Evolutionary conservation across 92 coral and sea anemone genomes (phyloP), one percentile per base, ranked within the genome.

Genomic region (Montipora capitata): DNA sequence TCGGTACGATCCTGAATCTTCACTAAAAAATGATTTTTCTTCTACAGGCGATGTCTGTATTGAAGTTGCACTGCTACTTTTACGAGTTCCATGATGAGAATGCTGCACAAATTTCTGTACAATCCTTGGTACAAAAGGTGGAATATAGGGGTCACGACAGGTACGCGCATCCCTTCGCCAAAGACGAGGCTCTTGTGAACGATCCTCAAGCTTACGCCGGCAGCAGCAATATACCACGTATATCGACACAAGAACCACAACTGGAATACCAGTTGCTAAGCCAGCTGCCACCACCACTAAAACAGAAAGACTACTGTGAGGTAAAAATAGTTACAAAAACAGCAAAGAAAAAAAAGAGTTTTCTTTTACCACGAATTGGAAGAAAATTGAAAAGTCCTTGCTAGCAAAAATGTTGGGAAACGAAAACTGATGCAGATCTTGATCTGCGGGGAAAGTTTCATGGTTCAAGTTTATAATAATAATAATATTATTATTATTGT

Each of bases 181-280:
- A 11, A 98, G 91, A 41, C 98, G 91, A 16, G 98, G 95, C 18
- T 96, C 99, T 20, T 92, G 93, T 42, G 89, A 88, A 72, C 89
- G 91, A 86, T 90, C 95, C 43, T 92, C 91, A 18, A 92, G 92
- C 78, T 93, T 96, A 16, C 98, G 92, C 51, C 94, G 95, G 76
- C 99, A 98, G 94, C 98, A 96, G 85, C 98, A 95, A 76, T 98
- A 98, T 2, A 96, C 94, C 78, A 98, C 93, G 88, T 95, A 98
- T 56, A 98, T 78, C 63, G 96, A 94, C 38, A 93, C 94, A 9
- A 98, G 90, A 49, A 98, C 87, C 74, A 95, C 94, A 57, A 98
- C 93, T 18, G 99, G 99, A 77, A 98, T 94, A 12, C 99, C 98
- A 74, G 99, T 94, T 54, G 99, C 99, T 80, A 98, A 76, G 39